A percentile compares a stretch with the other conserved stretches of the same genome.
Conservation (phyloP, 1,140 invertebrate species). For the Drosophila rhopaloa region DNA sequence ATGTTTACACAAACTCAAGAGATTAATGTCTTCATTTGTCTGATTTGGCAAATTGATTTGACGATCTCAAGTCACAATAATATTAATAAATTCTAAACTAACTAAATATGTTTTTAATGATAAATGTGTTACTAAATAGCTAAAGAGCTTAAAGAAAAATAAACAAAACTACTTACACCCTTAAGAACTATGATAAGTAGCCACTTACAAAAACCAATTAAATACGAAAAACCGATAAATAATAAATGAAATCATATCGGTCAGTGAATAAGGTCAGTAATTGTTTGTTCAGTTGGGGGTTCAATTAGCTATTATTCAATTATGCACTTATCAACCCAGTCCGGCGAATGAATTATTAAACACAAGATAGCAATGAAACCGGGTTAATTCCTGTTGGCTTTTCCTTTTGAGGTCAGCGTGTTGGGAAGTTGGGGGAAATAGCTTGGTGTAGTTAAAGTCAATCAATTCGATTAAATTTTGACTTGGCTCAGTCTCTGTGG, state of each 20-base stretch:
- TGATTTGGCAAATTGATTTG: not conserved
- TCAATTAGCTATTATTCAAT: not conserved
- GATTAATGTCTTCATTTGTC: conserved; percentile 13
- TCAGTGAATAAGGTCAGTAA: not conserved
- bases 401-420: not conserved
- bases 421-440: not conserved
- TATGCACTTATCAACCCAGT: not conserved
- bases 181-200: too few relatives aligned
- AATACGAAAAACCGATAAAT: not conserved
- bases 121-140: too few relatives aligned
- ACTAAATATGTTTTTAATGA: too few relatives aligned
- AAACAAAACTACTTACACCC: too few relatives aligned
- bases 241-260: not conserved
- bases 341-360: not conserved
- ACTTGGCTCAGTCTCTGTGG: conserved; percentile 1
- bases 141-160: too few relatives aligned
- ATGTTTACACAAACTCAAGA: not conserved
- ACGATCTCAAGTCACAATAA: too few relatives aligned
- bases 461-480: conserved; percentile 8
- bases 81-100: too few relatives aligned
- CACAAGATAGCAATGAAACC: not conserved
- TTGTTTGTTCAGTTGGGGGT: not conserved
- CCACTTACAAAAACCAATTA: too few relatives aligned
- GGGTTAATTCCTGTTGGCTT: not conserved
- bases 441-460: not conserved